phyloP scores from a whole-genome alignment of 2,888 invertebrate species.

The Brenthis ino region DNA sequence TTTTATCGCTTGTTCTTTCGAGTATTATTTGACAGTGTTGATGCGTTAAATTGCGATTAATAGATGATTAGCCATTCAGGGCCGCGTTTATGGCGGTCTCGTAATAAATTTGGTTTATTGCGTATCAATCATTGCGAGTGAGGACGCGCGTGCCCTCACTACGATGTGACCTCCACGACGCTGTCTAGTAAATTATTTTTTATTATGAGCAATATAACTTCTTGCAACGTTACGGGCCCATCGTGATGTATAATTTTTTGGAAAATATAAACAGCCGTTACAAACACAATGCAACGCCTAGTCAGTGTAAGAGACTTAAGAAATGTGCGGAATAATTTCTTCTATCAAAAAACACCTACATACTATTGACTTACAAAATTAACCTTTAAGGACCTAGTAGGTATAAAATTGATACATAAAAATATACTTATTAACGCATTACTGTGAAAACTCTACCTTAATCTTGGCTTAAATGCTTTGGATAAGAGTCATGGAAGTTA shows the following conservation, averaged over 20 bases:
- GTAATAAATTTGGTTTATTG: constrained; percentile 76
- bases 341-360: too few species aligned
- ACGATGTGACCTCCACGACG: constrained; percentile 47
- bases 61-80: constrained; percentile 73
- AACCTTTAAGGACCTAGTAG: too few species aligned
- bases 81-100: constrained; percentile 67
- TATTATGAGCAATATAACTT: constrained; percentile 41
- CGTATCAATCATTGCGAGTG: constrained; percentile 64
- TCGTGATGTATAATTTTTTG: constrained; percentile 11
- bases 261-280: neutral
- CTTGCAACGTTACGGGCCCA: constrained; percentile 30
- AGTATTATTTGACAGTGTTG: constrained; percentile 76
- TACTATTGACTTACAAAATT: too few species aligned
- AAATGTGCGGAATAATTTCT: too few species aligned
- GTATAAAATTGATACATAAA: neutral
- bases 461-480: neutral
- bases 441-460: constrained; percentile 3
- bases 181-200: constrained; percentile 49
- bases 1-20: constrained; percentile 71
- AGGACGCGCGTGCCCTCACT: constrained; percentile 39
- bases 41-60: constrained; percentile 77
- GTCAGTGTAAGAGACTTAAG: too few species aligned
- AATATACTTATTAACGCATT: neutral
- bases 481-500: constrained; percentile 12
- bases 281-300: too few species aligned